Evolutionary conservation across 2,888 invertebrate species (phyloP), one percentile per base, ranked within the genome.

Genomic region (Corythucha ciliata): DNA sequence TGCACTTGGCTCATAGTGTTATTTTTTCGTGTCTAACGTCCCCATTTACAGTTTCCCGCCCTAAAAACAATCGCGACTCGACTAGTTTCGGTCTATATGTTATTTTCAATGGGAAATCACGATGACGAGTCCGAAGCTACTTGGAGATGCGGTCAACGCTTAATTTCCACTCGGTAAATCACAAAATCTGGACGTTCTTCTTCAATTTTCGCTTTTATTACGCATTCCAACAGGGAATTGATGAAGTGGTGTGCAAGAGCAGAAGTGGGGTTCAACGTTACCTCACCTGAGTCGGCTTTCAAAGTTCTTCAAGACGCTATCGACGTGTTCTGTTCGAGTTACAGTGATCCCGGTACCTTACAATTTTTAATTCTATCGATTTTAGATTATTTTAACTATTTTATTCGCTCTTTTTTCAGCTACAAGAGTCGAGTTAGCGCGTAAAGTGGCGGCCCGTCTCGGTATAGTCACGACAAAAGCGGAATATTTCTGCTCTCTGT

Each of bases 171-270:
- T 0, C 55, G 61, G 61, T 61, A 33, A 42, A 32, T 16, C 50
- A 16, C 4, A 24, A n/a, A 22, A 27, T 12, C 26, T 34, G n/a
- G 16, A 21, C 40, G 12, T 48, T 37, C n/a, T n/a, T 40, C 24
- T 4, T 20, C 20, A 14, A 5, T 20, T 8, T 14, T 40, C 21
- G 20, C 20, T 40, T 41, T n/a, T n/a, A n/a, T n/a, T n/a, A n/a
- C n/a, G n/a, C n/a, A n/a, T n/a, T n/a, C n/a, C n/a, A n/a, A n/a
- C 52, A 77, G 94, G 60, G 96, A 96, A 73, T 74, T 96, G 41
- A 79, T 94, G 59, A 94, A 93, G 67, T 87, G 92, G 80, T 94
- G 93, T 64, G 73, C 78, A 4, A 74, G 96, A 63, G 79, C 89
- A 4, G 75, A 80, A 10, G 70, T 77, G 12, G 79, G 81, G 61